phyloP scores from a whole-genome alignment of 1,140 invertebrate species.

The Pseudomyrmex sp. region DNA sequence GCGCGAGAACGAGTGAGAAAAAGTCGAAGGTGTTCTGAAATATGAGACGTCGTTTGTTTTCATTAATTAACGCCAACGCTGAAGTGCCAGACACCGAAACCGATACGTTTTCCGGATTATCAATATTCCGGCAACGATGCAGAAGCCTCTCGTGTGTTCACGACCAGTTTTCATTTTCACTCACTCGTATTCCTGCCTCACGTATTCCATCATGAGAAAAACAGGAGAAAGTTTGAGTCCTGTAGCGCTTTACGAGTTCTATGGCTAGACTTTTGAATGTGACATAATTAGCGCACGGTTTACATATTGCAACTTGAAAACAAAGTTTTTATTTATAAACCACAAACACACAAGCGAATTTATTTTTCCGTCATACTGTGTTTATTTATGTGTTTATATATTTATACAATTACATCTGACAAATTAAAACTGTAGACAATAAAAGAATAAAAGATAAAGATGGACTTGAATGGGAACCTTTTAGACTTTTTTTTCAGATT shows the following conservation, averaged over 20 bases:
- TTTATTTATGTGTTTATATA: no score
- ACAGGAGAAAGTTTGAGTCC: not conserved
- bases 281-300: constrained; percentile 3
- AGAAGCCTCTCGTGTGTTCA: not conserved
- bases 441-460: no score
- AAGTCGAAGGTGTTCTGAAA: constrained; percentile 60
- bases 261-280: not conserved
- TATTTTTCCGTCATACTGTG: not conserved
- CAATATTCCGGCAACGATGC: constrained; percentile 45
- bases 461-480: no score
- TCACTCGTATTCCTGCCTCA: not conserved
- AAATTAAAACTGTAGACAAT: no score
- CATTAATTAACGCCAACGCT: constrained; percentile 61
- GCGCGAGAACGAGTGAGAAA: constrained; percentile 31
- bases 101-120: constrained; percentile 61
- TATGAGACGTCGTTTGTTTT: constrained; percentile 74
- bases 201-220: constrained; percentile 13
- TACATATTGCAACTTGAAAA: not conserved
- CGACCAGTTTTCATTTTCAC: constrained; percentile 33
- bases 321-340: constrained; percentile 3
- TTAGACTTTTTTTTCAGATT: no score
- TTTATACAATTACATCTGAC: no score
- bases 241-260: not conserved
- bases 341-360: not conserved
- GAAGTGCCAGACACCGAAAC: constrained; percentile 25